phyloP scores from a whole-genome alignment of 2,113 vertebrate species.

The Pangasianodon gigas region DNA sequence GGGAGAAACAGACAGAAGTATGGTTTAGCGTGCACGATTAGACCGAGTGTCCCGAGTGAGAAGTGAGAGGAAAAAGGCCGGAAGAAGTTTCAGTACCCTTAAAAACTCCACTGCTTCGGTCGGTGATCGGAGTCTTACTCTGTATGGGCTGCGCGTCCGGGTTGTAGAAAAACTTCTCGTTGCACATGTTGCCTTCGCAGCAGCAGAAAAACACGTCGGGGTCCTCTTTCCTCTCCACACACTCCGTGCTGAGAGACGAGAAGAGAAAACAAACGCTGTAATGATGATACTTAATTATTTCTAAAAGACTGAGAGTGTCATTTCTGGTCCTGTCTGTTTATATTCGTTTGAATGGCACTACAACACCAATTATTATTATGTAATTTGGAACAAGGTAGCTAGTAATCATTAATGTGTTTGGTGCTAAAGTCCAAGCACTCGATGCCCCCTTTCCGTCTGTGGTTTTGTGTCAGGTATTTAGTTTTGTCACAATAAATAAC shows the following conservation, averaged over 20 bases:
- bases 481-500: conserved; percentile 12
- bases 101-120: conserved; percentile 52
- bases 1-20: background rate
- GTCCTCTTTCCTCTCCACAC: conserved; percentile 88
- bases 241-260: conserved; percentile 77
- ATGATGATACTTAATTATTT: background rate
- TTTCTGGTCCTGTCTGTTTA: background rate
- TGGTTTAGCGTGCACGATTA: background rate
- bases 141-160: conserved; percentile 79
- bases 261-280: background rate
- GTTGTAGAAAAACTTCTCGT: conserved; percentile 86
- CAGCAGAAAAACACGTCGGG: conserved; percentile 97
- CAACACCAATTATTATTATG: background rate
- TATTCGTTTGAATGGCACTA: background rate
- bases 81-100: conserved; percentile 48
- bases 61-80: background rate
- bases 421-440: background rate
- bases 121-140: conserved; percentile 72
- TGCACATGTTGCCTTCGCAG: conserved; percentile 92
- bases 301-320: too few species aligned
- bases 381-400: background rate
- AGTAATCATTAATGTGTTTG: background rate
- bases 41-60: background rate
- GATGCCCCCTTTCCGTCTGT: background rate
- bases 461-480: conserved; percentile 1